Base-by-base conservation (phyloP, 53 echinoderm and acorn worm species). In the Actinopyga echinites region DNA sequence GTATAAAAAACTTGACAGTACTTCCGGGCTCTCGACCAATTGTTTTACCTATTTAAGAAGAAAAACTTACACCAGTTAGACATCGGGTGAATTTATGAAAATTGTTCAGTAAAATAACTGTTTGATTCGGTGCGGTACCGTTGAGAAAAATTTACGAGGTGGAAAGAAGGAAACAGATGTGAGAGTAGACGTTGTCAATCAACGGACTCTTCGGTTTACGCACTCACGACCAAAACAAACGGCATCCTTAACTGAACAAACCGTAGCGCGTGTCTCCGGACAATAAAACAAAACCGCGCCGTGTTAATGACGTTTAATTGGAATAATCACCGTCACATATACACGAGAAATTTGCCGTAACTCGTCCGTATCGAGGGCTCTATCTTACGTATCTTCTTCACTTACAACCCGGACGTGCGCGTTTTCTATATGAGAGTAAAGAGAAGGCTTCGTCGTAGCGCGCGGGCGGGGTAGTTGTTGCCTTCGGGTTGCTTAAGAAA, bases 281-380 rank as follows among this genome's bases (percentile, higher is more conserved):
- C 71, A n/a, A 21, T 71, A 71, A 71, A 24, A 71, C 43, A 42
- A 71, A 63, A 49, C 40, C 40, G 34, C 71, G 44, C 38, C 42
- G n/a, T 20, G 45, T 63, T 71, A 71, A 71, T 71, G 71, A 71
- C 44, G 42, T 71, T 71, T 71, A 71, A 71, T 71, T 71, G 71
- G 71, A 23, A 71, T 37, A 25, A 71, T 71, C 71, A 71, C 40
- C 22, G 44, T 24, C 71, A 71, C 71, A 71, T 21, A 44, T 71
- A 22, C 24, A 45, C 40, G 21, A 29, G 36, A 66, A 66, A 66
- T 71, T 71, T 23, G 8, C 42, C 42, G 40, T 71, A 15, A 71
- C 42, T 32, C 66, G 44, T 71, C 42, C 71, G 21, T 71, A 23
- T 37, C 65, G 65, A 34, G 35, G 3, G 35, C 31, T 65, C 20